A percentile compares a stretch with the other conserved stretches of the same genome.
phyloP scores from a whole-genome alignment of 2,888 invertebrate species.

The Buathra laborator region DNA sequence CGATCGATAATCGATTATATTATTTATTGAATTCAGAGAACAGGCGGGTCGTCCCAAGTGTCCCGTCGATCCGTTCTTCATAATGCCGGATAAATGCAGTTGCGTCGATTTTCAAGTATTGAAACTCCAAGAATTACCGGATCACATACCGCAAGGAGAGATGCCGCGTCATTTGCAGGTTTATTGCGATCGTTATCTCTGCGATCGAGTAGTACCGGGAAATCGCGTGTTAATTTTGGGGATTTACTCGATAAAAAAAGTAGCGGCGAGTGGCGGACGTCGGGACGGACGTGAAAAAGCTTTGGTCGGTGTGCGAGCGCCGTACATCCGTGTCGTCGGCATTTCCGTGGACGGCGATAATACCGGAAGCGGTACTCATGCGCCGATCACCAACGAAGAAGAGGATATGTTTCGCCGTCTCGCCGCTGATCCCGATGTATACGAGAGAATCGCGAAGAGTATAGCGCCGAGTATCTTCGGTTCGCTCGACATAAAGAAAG shows the following conservation, averaged over 20 bases:
- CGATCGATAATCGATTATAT: neutral
- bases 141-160: conserved; percentile 98
- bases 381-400: conserved; percentile 88
- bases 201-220: conserved; percentile 98
- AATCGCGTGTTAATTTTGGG: conserved; percentile 97
- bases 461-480: conserved; percentile 99
- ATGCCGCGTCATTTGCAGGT: conserved; percentile 98
- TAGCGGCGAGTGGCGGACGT: conserved; percentile 88
- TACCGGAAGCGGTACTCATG: conserved; percentile 87
- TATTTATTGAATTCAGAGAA: conserved; percentile 88
- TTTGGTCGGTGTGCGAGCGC: conserved; percentile 95
- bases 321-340: conserved; percentile 98
- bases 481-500: conserved; percentile 97
- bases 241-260: conserved; percentile 98
- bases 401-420: conserved; percentile 94
- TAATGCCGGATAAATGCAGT: conserved; percentile 98
- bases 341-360: conserved; percentile 94
- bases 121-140: conserved; percentile 98
- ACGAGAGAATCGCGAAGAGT: conserved; percentile 94
- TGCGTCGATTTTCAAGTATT: conserved; percentile 99
- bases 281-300: conserved; percentile 91
- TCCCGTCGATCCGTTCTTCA: conserved; percentile 98
- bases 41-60: conserved; percentile 97
- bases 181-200: conserved; percentile 96
- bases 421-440: conserved; percentile 94